Evolutionary conservation across 2,888 invertebrate species (phyloP).

Genomic region (Drosophila nr. fundita): DNA sequence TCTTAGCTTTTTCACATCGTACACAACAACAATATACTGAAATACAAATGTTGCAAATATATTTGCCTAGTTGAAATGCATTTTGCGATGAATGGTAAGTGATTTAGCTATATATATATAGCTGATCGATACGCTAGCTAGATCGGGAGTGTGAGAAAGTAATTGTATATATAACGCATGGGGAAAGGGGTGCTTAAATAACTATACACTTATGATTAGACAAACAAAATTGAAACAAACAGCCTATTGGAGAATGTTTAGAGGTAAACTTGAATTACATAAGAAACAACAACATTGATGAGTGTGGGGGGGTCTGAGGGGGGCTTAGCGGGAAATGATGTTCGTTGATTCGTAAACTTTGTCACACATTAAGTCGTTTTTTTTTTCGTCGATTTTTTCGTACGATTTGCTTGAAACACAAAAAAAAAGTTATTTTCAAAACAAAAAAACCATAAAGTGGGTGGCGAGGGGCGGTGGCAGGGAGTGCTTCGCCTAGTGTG

Average conservation of each 20-base stretch:
- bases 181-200: slow-evolving; percentile 65
- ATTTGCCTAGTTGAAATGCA: slow-evolving; percentile 72
- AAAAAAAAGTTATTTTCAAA: slow-evolving; percentile 38
- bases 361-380: slow-evolving; percentile 72
- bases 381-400: slow-evolving; percentile 38
- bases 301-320: slow-evolving; percentile 2
- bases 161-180: slow-evolving; percentile 76
- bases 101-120: slow-evolving; percentile 27
- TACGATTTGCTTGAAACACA: slow-evolving; percentile 46
- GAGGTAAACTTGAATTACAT: slow-evolving; percentile 69
- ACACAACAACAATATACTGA: slow-evolving; percentile 65
- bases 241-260: slow-evolving; percentile 75
- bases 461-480: slow-evolving; percentile 18
- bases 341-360: slow-evolving; percentile 71
- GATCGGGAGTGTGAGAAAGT: slow-evolving; percentile 34
- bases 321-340: slow-evolving; percentile 6
- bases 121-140: slow-evolving; percentile 43
- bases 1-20: slow-evolving; percentile 21
- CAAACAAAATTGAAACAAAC: slow-evolving; percentile 81
- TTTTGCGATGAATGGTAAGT: slow-evolving; percentile 45
- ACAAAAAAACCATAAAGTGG: slow-evolving; percentile 42
- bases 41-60: slow-evolving; percentile 40
- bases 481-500: slow-evolving; percentile 63
- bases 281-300: slow-evolving; percentile 65
- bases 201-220: slow-evolving; percentile 67